Percentiles rank a stretch among this genome's conserved stretches.
Conservation (phyloP, 2,113 vertebrate genomes). For the Poicephalus gulielmi region DNA sequence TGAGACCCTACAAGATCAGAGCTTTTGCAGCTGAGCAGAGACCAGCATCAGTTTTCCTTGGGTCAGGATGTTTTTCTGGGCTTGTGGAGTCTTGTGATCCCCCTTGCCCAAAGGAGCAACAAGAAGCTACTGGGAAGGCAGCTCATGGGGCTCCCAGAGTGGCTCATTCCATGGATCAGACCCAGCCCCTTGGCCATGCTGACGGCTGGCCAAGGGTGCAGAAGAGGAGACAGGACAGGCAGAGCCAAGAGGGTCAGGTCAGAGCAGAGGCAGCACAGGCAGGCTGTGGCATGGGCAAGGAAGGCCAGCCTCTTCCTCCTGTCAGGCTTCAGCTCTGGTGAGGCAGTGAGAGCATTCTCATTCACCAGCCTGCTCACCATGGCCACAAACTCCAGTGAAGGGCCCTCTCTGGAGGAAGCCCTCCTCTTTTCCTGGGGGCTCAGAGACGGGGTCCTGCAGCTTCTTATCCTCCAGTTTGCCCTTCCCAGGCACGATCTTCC, state of each 20-base stretch:
- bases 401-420: constrained; percentile 71
- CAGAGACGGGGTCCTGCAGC: accelerated
- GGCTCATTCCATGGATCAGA: constrained; percentile 49
- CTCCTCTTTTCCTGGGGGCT: constrained; percentile 61
- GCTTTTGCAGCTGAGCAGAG: background rate
- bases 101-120: background rate
- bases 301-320: constrained; percentile 70
- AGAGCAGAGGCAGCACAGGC: constrained; percentile 81
- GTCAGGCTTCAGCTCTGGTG: constrained; percentile 72
- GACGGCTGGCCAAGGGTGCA: constrained; percentile 65
- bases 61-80: background rate
- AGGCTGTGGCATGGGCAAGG: constrained; percentile 72
- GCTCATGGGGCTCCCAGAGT: background rate
- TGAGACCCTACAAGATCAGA: background rate
- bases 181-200: constrained; percentile 14
- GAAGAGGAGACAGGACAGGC: constrained; percentile 79
- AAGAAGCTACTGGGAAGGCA: background rate
- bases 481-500: constrained; percentile 82
- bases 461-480: constrained; percentile 51
- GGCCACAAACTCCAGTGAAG: constrained; percentile 65
- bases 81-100: background rate
- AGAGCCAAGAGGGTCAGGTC: constrained; percentile 77
- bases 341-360: constrained; percentile 44
- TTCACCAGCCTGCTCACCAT: constrained; percentile 10
- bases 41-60: background rate